phyloP scores from a whole-genome alignment of 1,140 invertebrate species.

The Druon quercuslanigerum region DNA sequence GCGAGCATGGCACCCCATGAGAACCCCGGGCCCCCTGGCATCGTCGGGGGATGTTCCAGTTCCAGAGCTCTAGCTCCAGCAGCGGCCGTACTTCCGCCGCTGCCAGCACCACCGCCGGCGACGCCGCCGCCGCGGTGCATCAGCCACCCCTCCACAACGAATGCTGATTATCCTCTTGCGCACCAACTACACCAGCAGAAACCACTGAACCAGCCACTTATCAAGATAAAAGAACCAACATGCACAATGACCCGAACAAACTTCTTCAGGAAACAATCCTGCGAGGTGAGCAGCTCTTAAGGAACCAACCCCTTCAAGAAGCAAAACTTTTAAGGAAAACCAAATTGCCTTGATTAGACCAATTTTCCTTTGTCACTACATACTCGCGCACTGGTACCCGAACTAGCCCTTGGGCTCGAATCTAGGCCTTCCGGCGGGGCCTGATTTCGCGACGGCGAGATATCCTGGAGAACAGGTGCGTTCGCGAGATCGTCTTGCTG shows the following conservation, averaged over 20 bases:
- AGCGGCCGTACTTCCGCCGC: slow-evolving; percentile 57
- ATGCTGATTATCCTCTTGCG: slow-evolving; percentile 40
- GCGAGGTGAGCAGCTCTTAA: too few relatives aligned
- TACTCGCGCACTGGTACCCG: slow-evolving; percentile 34
- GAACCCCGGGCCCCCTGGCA: slow-evolving; percentile 68
- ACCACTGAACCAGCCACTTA: slow-evolving; percentile 8
- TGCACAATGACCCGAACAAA: background rate
- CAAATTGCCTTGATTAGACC: background rate
- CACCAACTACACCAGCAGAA: slow-evolving; percentile 22
- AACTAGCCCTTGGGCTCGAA: background rate
- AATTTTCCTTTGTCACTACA: slow-evolving; percentile 24
- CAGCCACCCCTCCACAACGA: slow-evolving; percentile 74
- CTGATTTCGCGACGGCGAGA: slow-evolving; percentile 48
- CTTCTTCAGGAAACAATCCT: too few relatives aligned
- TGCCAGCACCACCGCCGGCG: slow-evolving; percentile 65
- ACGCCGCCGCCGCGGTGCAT: slow-evolving; percentile 75
- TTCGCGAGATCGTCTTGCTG: slow-evolving; percentile 49
- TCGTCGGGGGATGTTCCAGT: slow-evolving; percentile 74
- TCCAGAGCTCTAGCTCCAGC: slow-evolving; percentile 65
- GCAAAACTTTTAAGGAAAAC: too few relatives aligned
- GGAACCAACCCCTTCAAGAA: too few relatives aligned
- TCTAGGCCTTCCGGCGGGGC: slow-evolving; percentile 44
- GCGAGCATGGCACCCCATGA: slow-evolving; percentile 74
- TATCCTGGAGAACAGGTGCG: slow-evolving; percentile 52
- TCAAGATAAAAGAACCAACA: background rate